phyloP scores from a whole-genome alignment of 2,797 vertebrate species.

The Megalops cyprinoides region DNA sequence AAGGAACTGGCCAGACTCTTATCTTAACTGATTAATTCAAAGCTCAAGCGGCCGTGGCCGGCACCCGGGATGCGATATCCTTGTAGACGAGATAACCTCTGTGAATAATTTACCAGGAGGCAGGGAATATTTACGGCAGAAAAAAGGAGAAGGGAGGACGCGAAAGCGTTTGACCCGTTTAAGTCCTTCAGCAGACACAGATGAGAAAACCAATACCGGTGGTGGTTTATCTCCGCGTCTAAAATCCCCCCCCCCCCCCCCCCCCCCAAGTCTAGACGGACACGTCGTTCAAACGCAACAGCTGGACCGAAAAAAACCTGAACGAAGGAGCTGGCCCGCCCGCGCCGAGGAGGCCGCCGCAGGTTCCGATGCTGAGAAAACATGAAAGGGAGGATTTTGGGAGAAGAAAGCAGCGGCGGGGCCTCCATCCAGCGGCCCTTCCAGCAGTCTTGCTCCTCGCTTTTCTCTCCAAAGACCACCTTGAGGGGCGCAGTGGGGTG shows the following conservation, averaged over 20 bases:
- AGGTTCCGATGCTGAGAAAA: background rate
- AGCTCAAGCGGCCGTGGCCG: background rate
- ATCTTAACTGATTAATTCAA: slow-evolving; percentile 50
- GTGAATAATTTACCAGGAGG: slow-evolving; percentile 15
- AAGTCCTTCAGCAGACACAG: background rate
- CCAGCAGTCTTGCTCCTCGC: background rate
- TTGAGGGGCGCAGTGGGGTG: too few species aligned
- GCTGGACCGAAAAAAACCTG: background rate
- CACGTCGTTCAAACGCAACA: background rate
- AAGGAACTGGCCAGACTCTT: slow-evolving; percentile 19
- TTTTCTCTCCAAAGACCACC: background rate
- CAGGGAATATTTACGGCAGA: background rate
- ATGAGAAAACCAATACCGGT: background rate
- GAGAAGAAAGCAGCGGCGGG: too few species aligned
- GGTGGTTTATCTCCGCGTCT: background rate
- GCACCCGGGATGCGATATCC: background rate
- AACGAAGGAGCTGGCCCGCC: background rate
- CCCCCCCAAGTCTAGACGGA: background rate
- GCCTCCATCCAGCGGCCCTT: background rate
- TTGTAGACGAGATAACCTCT: background rate
- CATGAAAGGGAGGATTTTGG: background rate
- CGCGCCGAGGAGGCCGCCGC: too few species aligned
- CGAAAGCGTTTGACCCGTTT: slow-evolving; percentile 8
- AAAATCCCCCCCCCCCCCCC: slow-evolving; percentile 1
- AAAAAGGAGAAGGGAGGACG: background rate